Percentiles rank a stretch among this genome's conserved stretches.
phyloP scores from a whole-genome alignment of 2,113 vertebrate species.

The Catagonus wagneri region DNA sequence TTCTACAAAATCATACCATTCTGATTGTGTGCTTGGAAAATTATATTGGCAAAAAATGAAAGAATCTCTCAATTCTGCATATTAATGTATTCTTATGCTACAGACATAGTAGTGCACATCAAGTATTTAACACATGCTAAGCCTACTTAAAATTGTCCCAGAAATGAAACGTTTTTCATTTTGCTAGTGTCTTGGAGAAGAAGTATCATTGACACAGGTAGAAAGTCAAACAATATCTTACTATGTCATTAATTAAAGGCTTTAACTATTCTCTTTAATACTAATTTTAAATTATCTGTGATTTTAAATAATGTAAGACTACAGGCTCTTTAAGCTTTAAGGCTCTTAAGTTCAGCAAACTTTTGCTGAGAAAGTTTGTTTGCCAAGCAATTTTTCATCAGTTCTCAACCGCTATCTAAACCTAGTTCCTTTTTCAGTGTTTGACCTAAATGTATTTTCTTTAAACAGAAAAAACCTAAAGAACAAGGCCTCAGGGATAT shows the following conservation, averaged over 20 bases:
- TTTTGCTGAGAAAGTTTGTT: conserved; percentile 58
- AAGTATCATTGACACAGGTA: neutral
- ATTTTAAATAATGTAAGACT: conserved; percentile 28
- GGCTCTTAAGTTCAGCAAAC: conserved; percentile 31
- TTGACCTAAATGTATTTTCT: conserved; percentile 75
- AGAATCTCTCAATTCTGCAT: neutral
- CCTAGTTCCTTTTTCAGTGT: conserved; percentile 56
- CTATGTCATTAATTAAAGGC: neutral
- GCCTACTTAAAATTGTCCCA: neutral
- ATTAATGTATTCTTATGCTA: neutral
- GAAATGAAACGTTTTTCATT: neutral
- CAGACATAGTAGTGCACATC: too few species aligned
- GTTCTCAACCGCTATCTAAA: conserved; percentile 57
- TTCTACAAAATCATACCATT: neutral
- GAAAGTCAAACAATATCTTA: neutral
- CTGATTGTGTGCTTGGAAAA: neutral
- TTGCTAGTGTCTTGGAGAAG: neutral
- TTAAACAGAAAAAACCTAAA: conserved; percentile 74
- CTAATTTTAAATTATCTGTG: neutral
- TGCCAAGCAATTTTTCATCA: conserved; percentile 57
- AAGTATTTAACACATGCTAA: neutral
- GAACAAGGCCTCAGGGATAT: conserved; percentile 73
- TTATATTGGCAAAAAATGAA: neutral
- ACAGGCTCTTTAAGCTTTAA: neutral
- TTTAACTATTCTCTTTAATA: neutral